Percentiles rank a stretch among this genome's conserved stretches.
These are phyloP conservation scores for Theretra japonica DNA, from an alignment of 2,888 invertebrate species.

Conservation along the genomic window DNA sequence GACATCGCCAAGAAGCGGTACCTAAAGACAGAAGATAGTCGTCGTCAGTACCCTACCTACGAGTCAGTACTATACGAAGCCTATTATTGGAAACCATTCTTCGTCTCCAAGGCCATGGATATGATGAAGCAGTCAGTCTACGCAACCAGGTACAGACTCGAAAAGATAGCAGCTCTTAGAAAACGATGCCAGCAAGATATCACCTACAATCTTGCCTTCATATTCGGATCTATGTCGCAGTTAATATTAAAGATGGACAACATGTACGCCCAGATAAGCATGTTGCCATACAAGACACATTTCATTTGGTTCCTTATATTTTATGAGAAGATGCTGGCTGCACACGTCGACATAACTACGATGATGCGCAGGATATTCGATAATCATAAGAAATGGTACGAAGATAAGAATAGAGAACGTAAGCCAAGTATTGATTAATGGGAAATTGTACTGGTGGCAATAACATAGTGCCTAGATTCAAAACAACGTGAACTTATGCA, in stretches of 20 bases:
- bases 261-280: constrained; percentile 38
- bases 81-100: constrained; percentile 10
- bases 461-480: no score
- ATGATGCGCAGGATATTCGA: constrained; percentile 47
- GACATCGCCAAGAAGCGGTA: constrained; percentile 35
- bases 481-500: no score
- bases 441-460: no score
- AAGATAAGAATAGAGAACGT: background rate
- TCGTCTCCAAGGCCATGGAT: constrained; percentile 37
- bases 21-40: background rate
- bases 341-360: constrained; percentile 46
- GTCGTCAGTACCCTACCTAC: background rate
- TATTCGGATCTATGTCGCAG: constrained; percentile 49
- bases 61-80: background rate
- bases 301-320: constrained; percentile 53
- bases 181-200: constrained; percentile 27
- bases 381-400: constrained; percentile 28
- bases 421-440: no score
- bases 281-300: constrained; percentile 31
- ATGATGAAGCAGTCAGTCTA: constrained; percentile 56
- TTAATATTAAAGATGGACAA: constrained; percentile 51
- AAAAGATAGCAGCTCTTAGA: constrained; percentile 42
- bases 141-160: constrained; percentile 45
- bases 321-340: constrained; percentile 54
- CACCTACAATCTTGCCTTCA: constrained; percentile 47